These are phyloP conservation scores for Salvelinus alpinus DNA, from an alignment of 2,113 vertebrate species.

Conservation along the genomic window DNA sequence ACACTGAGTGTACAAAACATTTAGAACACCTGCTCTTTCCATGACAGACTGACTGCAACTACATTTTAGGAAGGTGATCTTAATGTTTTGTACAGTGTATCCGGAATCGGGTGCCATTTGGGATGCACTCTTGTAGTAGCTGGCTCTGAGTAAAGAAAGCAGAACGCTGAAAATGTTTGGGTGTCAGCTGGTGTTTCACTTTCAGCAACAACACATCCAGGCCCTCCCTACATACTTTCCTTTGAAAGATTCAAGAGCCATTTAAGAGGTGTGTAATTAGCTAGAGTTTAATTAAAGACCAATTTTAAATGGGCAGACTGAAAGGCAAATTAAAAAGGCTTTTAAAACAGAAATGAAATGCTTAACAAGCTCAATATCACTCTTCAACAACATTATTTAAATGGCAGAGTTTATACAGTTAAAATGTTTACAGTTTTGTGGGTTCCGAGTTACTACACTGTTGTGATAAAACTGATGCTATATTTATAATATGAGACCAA, in stretches of 20 bases:
- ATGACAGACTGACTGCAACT: too few relatives aligned
- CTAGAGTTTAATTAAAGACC: slow-evolving; percentile 71
- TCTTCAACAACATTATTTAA: slow-evolving; percentile 48
- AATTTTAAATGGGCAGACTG: slow-evolving; percentile 55
- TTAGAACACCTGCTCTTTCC: too few relatives aligned
- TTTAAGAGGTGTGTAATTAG: slow-evolving; percentile 69
- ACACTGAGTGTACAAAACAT: too few relatives aligned
- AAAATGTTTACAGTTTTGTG: slow-evolving; percentile 38
- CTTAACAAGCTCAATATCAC: slow-evolving; percentile 65
- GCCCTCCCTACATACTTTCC: slow-evolving; percentile 38
- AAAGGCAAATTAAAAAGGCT: slow-evolving; percentile 70
- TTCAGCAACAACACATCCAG: slow-evolving; percentile 55
- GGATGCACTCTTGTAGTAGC: background rate
- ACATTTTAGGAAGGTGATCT: too few relatives aligned
- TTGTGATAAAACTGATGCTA: slow-evolving; percentile 36
- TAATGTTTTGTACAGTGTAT: too few relatives aligned
- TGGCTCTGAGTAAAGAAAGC: slow-evolving; percentile 24
- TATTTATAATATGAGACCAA: slow-evolving; percentile 39
- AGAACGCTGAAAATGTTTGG: slow-evolving; percentile 48
- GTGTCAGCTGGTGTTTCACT: slow-evolving; percentile 65
- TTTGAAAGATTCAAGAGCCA: slow-evolving; percentile 51
- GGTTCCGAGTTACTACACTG: slow-evolving; percentile 28
- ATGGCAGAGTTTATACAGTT: slow-evolving; percentile 37
- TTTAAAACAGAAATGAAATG: slow-evolving; percentile 71
- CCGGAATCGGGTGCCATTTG: too few relatives aligned